Evolutionary conservation across 2,113 vertebrate genomes (phyloP), one percentile per base, ranked within the genome.

Genomic region (Campylomormyrus tamandua): DNA sequence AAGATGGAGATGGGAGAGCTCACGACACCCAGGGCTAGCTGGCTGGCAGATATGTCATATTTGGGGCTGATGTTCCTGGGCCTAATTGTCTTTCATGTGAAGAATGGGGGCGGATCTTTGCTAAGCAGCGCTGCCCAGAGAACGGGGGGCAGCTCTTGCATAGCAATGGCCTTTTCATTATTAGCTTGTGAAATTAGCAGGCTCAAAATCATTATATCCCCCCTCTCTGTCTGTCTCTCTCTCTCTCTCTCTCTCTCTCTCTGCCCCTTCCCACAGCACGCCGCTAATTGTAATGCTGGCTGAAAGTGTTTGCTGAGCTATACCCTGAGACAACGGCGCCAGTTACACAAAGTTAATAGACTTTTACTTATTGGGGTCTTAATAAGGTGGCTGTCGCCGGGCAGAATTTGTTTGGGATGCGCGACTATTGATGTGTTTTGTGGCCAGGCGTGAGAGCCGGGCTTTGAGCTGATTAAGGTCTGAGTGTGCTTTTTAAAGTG

Each of bases 31-130:
- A 95, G 95, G 89, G 94, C 96, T 95, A 94, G 95, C 95, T 95
- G 95, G 95, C 95, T 96, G 96, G 95, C 96, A 96, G 96, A 96
- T 96, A n/a, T 97, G 96, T 97, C 96, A 96, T 96, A 35, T 96
- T 96, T 95, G 93, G 95, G 97, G 96, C 97, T 97, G 96, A 97
- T 96, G 96, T 97, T 95, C 94, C 94, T 95, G 94, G 95, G 93
- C 97, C 96, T 98, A 98, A 97, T 97, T 97, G 96, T 97, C 97
- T 97, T 98, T 97, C 96, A 95, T 96, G 96, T 96, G 96, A 98
- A 97, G 96, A 97, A 97, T 96, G 94, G 96, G 95, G 96, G 95
- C 90, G 93, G 92, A 95, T 96, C 96, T 96, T 96, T 96, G 94
- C 95, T 95, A 96, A 96, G 94, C 95, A 92, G 94, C 94, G 94